Conservation (phyloP, 2,113 vertebrate genomes). For the Micronycteris hirsuta region DNA sequence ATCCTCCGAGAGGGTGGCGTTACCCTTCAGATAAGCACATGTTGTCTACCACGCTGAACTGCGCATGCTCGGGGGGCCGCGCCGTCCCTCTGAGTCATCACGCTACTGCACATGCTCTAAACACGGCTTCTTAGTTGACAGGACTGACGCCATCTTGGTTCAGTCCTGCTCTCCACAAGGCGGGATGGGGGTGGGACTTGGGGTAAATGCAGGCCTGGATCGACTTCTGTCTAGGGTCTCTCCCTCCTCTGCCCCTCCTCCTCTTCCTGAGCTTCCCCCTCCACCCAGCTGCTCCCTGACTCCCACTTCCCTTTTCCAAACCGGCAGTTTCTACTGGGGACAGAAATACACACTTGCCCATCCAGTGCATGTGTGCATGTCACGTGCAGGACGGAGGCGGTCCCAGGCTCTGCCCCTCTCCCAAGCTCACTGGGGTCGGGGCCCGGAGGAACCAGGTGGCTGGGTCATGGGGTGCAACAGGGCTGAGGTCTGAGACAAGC, state of each 20-base stretch:
- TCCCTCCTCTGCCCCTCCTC: rapidly evolving
- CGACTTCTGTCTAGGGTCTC: not conserved
- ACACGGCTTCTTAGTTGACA: no score
- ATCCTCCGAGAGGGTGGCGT: no score
- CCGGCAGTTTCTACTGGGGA: not conserved
- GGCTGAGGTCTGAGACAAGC: not conserved
- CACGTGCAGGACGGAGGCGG: rapidly evolving
- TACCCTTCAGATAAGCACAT: no score
- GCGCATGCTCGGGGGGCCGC: no score
- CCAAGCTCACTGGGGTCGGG: not conserved
- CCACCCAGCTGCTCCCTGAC: not conserved
- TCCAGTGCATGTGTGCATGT: rapidly evolving
- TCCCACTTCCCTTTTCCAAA: slow-evolving; percentile 26
- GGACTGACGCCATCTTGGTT: no score
- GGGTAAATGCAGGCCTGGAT: not conserved
- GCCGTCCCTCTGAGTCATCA: no score
- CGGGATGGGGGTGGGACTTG: rapidly evolving
- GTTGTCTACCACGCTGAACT: no score
- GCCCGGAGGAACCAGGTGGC: not conserved
- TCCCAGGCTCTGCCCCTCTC: rapidly evolving
- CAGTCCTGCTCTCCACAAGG: not conserved
- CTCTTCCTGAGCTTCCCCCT: not conserved
- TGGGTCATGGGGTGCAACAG: rapidly evolving
- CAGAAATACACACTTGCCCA: not conserved
- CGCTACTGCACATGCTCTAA: no score